These are phyloP conservation scores for Girardia tigrina DNA, from an alignment of 2,888 invertebrate species.

Conservation along the genomic window DNA sequence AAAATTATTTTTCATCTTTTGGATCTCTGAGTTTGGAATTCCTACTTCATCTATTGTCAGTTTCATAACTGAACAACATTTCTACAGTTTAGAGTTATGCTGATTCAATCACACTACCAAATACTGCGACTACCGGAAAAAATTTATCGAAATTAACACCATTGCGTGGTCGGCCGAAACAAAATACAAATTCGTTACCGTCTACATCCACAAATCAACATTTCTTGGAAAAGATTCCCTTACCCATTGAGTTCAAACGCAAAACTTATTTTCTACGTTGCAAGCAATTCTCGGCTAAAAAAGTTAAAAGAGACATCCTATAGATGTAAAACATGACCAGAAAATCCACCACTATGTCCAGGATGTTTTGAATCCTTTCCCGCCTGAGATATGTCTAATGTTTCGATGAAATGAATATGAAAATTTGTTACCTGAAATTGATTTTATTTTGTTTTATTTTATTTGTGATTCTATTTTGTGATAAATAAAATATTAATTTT, in stretches of 20 bases:
- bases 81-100: not conserved
- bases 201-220: not conserved
- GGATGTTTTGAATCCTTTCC: too few relatives aligned
- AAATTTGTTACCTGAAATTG: not conserved
- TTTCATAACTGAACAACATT: slow-evolving; percentile 8
- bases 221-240: not conserved
- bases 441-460: not conserved
- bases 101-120: not conserved
- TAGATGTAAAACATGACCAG: not conserved
- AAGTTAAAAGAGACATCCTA: not conserved
- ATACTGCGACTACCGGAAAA: not conserved
- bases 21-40: not conserved
- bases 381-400: too few relatives aligned
- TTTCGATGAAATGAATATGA: not conserved
- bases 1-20: not conserved
- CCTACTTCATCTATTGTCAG: not conserved
- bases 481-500: not conserved
- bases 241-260: too few relatives aligned
- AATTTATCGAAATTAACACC: not conserved
- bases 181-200: not conserved
- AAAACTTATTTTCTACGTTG: not conserved
- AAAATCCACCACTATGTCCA: not conserved
- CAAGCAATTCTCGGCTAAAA: not conserved
- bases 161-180: not conserved
- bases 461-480: not conserved